Evolutionary conservation across 1,140 invertebrate genomes (phyloP).

Genomic region (Gyrodactylus salaris): DNA sequence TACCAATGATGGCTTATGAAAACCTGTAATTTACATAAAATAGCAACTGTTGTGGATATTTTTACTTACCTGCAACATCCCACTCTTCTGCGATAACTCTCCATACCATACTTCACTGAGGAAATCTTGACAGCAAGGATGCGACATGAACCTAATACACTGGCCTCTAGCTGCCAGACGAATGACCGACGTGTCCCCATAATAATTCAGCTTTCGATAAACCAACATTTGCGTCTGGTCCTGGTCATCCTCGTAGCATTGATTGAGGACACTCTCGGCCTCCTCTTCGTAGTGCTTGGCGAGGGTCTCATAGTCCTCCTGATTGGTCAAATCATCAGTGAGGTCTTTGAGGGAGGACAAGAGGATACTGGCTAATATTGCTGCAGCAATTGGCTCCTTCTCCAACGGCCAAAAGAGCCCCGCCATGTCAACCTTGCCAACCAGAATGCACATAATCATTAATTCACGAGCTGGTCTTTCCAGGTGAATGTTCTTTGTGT

Average conservation of each 20-base stretch:
- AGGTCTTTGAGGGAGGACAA: constrained; percentile 12
- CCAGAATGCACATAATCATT: constrained; percentile 21
- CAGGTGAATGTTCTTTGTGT: neutral
- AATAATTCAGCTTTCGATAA: constrained; percentile 13
- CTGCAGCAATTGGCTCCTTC: constrained; percentile 15
- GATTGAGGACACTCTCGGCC: constrained; percentile 16
- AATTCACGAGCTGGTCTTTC: constrained; percentile 13
- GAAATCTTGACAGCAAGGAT: constrained; percentile 17
- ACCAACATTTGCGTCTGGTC: constrained; percentile 14
- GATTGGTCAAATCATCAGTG: neutral
- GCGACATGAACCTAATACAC: constrained; percentile 18
- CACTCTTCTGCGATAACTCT: neutral
- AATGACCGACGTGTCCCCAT: constrained; percentile 16
- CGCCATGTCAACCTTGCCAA: constrained; percentile 16
- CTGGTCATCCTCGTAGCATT: constrained; percentile 16
- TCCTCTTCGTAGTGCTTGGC: constrained; percentile 13
- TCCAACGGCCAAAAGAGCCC: constrained; percentile 11
- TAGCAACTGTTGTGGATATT: no score
- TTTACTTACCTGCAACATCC: neutral
- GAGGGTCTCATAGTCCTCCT: constrained; percentile 1
- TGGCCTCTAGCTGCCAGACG: constrained; percentile 16
- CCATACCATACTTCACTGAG: constrained; percentile 18
- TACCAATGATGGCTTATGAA: neutral
- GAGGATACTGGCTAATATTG: constrained; percentile 15
- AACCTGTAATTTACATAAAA: neutral